Evolutionary conservation across 2,888 invertebrate genomes (phyloP).

Genomic region (Limnephilus auricula): DNA sequence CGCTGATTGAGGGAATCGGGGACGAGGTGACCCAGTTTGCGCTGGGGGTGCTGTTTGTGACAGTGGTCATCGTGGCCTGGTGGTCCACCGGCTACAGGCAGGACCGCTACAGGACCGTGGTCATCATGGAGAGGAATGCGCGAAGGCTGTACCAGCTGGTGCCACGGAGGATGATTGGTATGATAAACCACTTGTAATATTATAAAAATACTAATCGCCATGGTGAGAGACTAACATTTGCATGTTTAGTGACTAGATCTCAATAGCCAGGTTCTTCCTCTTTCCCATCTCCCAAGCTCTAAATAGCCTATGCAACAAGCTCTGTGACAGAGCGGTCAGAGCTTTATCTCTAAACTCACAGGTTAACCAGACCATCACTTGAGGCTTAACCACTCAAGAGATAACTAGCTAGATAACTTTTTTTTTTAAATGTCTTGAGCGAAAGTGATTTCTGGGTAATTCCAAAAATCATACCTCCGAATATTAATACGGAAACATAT

Average conservation of each 20-base stretch:
- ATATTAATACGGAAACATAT: too few species aligned
- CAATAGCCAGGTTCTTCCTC: background rate
- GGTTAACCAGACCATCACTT: too few species aligned
- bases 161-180: constrained; percentile 38
- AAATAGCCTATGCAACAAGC: too few species aligned
- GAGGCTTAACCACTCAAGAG: too few species aligned
- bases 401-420: too few species aligned
- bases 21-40: constrained; percentile 89
- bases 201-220: too few species aligned
- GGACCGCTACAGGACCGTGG: constrained; percentile 83
- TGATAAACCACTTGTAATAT: background rate
- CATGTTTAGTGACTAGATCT: background rate
- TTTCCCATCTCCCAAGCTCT: background rate
- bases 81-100: constrained; percentile 87
- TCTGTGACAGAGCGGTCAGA: too few species aligned
- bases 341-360: too few species aligned
- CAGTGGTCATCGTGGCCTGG: constrained; percentile 83
- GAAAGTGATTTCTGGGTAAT: too few species aligned
- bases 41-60: constrained; percentile 77
- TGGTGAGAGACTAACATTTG: too few species aligned
- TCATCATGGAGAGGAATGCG: constrained; percentile 79
- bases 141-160: constrained; percentile 70
- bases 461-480: too few species aligned
- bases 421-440: too few species aligned
- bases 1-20: constrained; percentile 89